Evolutionary conservation across 2,797 vertebrate genomes (phyloP), one percentile per base, ranked within the genome.

Genomic region (Huso huso): DNA sequence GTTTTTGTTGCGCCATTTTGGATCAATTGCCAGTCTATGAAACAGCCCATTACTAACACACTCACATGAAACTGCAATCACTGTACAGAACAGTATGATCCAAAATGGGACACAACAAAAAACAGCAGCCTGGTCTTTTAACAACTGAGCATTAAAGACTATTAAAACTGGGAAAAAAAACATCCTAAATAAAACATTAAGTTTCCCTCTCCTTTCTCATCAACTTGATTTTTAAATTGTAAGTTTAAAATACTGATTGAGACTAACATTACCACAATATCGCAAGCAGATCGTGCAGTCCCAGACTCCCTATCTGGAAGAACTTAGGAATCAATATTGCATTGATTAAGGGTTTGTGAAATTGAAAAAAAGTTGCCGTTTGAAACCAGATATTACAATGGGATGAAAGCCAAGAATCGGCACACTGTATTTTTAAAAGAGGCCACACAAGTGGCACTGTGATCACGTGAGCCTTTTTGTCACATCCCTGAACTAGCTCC

Each of bases 401-500:
- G 87, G 87, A 89, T 83, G 78, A 78, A 81, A 87, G 84, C 88
- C 86, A 88, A 82, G 79, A 81, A 80, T 77, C 78, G 81, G 84
- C 84, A 87, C 85, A 82, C 86, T 74, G 78, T 79, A 81, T 85
- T 83, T 85, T 87, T 86, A 77, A 80, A 48, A 77, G 79, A 77
- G 88, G 86, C 89, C 90, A 91, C 90, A 88, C 89, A 91, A 64
- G 84, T 83, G 88, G 83, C 76, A 83, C 75, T 79, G 76, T 69
- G 68, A 82, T 82, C 87, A 84, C 82, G 73, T 86, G 83, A 84
- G 37, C 89, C 87, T 80, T 81, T 85, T 87, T 91, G 91, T 94
- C 88, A 90, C 86, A 90, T 91, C 87, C 86, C 66, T 90, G 87
- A 88, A 90, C 86, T 85, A 89, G 88, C 90, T 90, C 88, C 89